These are phyloP conservation scores for Coracopsis vasa DNA, from an alignment of 2,113 vertebrate species.

Conservation along the genomic window DNA sequence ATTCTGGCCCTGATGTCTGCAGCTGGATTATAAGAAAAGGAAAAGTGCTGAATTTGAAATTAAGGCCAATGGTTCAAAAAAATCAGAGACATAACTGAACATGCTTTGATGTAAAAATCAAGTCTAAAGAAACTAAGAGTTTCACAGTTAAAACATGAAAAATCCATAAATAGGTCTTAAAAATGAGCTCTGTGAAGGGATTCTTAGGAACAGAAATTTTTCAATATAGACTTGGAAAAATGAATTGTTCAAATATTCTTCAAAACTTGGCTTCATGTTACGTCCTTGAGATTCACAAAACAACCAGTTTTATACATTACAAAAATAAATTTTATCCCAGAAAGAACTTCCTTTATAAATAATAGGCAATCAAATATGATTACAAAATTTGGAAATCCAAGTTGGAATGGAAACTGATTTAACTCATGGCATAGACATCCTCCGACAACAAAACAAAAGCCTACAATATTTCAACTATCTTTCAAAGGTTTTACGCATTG, in stretches of 20 bases:
- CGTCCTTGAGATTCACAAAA: background rate
- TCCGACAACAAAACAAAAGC: background rate
- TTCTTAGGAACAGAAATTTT: background rate
- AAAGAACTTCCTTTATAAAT: background rate
- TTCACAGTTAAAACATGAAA: background rate
- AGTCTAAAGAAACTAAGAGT: background rate
- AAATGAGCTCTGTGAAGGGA: background rate
- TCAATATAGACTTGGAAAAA: background rate
- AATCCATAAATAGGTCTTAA: background rate
- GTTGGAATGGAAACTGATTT: background rate
- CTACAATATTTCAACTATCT: background rate
- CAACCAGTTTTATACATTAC: background rate
- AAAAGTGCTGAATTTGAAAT: background rate
- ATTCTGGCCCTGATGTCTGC: background rate
- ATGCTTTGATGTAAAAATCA: background rate
- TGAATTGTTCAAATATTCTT: background rate
- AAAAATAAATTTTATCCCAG: background rate
- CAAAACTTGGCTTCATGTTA: background rate
- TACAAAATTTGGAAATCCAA: background rate
- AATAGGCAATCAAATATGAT: background rate
- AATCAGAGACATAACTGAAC: rapidly evolving
- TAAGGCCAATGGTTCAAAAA: background rate
- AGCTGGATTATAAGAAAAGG: background rate
- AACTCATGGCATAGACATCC: background rate
- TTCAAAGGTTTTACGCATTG: background rate